Percentiles rank a stretch among this genome's conserved stretches.
These are phyloP conservation scores for Diuraphis noxia DNA, from an alignment of 1,140 invertebrate species.

Conservation along the genomic window DNA sequence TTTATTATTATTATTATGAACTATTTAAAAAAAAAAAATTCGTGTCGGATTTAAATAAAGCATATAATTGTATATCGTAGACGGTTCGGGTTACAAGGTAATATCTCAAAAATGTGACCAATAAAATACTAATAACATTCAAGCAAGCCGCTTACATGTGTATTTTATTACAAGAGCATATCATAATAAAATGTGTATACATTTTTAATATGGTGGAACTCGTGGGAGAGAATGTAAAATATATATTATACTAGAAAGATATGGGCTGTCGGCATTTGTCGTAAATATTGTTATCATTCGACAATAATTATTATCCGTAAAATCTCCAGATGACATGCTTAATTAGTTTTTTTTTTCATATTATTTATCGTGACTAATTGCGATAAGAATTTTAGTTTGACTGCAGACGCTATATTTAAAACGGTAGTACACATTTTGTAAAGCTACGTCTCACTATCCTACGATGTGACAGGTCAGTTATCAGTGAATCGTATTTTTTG, in stretches of 20 bases:
- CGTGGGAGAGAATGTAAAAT: background rate
- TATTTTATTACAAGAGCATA: slow-evolving; percentile 6
- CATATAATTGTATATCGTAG: background rate
- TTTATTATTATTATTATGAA: background rate
- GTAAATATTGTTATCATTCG: background rate
- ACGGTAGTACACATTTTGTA: background rate
- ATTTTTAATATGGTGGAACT: background rate
- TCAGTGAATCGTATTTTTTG: background rate
- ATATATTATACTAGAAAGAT: background rate
- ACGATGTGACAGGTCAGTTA: slow-evolving; percentile 32
- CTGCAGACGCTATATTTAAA: background rate
- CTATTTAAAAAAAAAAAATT: background rate
- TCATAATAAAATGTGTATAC: background rate
- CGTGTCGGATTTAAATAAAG: background rate
- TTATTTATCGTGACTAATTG: background rate
- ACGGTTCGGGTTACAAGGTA: background rate
- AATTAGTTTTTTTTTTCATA: background rate
- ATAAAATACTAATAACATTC: background rate
- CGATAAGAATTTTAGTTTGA: background rate
- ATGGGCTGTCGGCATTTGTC: background rate
- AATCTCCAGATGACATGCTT: background rate
- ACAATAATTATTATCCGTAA: background rate
- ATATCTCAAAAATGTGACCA: background rate
- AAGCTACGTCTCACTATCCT: background rate
- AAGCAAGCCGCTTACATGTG: background rate